Base-by-base conservation (phyloP, 2,113 vertebrate genomes). In the Piaya cayana region DNA sequence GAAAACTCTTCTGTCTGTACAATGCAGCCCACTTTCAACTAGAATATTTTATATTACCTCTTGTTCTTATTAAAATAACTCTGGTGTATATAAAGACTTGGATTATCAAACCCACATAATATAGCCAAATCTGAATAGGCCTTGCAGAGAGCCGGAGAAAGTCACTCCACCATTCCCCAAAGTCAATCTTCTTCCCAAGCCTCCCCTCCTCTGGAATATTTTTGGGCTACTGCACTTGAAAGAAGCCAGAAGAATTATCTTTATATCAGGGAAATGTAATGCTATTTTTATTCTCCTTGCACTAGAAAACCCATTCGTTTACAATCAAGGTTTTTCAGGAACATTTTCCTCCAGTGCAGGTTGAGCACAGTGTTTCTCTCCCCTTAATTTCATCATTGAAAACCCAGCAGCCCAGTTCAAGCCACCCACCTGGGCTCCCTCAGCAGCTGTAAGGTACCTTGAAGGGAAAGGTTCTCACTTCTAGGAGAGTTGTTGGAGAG, bases 181-280 rank as follows among this genome's bases (percentile, higher is more conserved):
- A 42, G 67, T 12, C 67, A 85, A 11, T 3, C 12, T 47, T 78
- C 34, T 88, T 91, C n/a, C 70, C 11, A 50, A 74, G 12, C 26
- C 14, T 60, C 81, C 71, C 10, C n/a, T 77, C 19, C 39, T 71
- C 47, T 30, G 68, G 67, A 86, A 34, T 69, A 62, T 69, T 85
- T 85, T 45, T 91, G 71, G 67, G 36, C 32, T 88, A 55, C 12
- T 77, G 65, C 12, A 62, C 55, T 89, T 91, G 32, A 63, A 90
- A 85, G 79, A 90, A 93, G 45, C 18, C 70, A 75, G 56, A 92
- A 74, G 18, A 78, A 78, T 78, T 91, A 64, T 76, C 92, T 95
- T 95, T 89, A n/a, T 60, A 82, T 49, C 74, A 62, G 42, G 82
- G 59, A 95, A 94, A 82, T 74, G 50, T 75, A 9, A 62, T 70